Evolutionary conservation across 2,888 invertebrate genomes (phyloP).

Genomic region (Eupsilia transversa): DNA sequence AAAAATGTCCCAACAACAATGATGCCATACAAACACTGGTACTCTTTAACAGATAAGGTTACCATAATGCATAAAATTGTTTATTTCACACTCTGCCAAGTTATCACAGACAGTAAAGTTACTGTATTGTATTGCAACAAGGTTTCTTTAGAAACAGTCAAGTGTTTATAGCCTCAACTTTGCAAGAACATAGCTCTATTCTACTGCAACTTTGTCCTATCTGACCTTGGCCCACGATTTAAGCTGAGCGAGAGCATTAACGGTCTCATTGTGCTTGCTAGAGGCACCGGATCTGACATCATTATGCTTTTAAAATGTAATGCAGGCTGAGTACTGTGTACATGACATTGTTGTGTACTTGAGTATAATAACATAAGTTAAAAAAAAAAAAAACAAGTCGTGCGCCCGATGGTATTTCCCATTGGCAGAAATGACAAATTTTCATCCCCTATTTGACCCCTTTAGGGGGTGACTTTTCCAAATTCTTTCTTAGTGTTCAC

Average conservation of each 20-base stretch:
- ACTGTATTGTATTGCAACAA: neutral
- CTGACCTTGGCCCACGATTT: slow-evolving; percentile 32
- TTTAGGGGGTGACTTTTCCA: neutral
- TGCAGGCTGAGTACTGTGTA: slow-evolving; percentile 9
- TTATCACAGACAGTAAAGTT: slow-evolving; percentile 3
- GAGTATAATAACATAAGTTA: neutral
- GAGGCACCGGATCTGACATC: slow-evolving; percentile 51
- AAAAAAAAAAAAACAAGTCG: too few species aligned
- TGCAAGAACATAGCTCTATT: neutral
- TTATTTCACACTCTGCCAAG: neutral
- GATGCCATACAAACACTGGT: neutral
- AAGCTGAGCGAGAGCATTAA: slow-evolving; percentile 40
- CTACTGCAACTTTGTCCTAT: slow-evolving; percentile 21
- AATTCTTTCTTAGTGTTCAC: neutral
- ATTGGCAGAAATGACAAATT: neutral
- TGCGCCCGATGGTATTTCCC: neutral
- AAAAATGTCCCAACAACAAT: neutral
- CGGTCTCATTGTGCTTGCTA: slow-evolving; percentile 43
- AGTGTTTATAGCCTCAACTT: neutral
- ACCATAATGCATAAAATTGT: neutral
- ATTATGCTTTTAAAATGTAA: slow-evolving; percentile 31
- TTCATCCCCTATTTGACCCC: neutral
- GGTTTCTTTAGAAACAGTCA: neutral
- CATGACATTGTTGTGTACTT: slow-evolving; percentile 21
- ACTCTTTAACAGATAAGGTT: neutral